Conservation (phyloP, 2,113 vertebrate species). For the Electrona antarctica region DNA sequence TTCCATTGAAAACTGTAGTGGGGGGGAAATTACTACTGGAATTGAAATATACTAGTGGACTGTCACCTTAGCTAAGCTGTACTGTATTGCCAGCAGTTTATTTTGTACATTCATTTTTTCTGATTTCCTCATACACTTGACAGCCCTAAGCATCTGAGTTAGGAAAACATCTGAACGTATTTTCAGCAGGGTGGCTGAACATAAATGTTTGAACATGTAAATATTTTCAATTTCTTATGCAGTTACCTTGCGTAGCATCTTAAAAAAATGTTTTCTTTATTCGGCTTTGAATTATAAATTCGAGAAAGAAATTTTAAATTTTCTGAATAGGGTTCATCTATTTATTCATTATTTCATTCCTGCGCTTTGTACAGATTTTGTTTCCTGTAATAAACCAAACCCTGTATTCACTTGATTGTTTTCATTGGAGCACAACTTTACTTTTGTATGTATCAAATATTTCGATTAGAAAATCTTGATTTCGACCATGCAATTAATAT, state of each 20-base stretch:
- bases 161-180: background rate
- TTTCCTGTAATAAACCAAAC: slow-evolving; percentile 64
- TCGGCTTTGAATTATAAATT: slow-evolving; percentile 43
- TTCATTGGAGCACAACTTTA: slow-evolving; percentile 11
- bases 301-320: background rate
- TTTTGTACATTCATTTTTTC: background rate
- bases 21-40: slow-evolving; percentile 7
- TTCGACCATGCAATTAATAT: no score
- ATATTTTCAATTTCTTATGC: slow-evolving; percentile 9
- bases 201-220: background rate
- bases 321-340: slow-evolving; percentile 35
- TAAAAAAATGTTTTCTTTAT: slow-evolving; percentile 20
- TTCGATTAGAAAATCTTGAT: background rate
- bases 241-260: slow-evolving; percentile 28
- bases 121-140: slow-evolving; percentile 10
- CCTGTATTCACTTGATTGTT: slow-evolving; percentile 28
- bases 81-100: background rate
- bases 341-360: slow-evolving; percentile 63
- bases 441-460: background rate
- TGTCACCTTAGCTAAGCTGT: background rate
- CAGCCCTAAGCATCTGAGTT: background rate
- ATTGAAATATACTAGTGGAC: slow-evolving; percentile 7
- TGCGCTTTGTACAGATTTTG: slow-evolving; percentile 39
- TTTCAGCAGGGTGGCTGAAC: background rate
- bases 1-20: slow-evolving; percentile 23